A percentile compares a stretch with the other conserved stretches of the same genome.
These are phyloP conservation scores for Calliphora vicina DNA, from an alignment of 1,140 invertebrate genomes.

Conservation along the genomic window DNA sequence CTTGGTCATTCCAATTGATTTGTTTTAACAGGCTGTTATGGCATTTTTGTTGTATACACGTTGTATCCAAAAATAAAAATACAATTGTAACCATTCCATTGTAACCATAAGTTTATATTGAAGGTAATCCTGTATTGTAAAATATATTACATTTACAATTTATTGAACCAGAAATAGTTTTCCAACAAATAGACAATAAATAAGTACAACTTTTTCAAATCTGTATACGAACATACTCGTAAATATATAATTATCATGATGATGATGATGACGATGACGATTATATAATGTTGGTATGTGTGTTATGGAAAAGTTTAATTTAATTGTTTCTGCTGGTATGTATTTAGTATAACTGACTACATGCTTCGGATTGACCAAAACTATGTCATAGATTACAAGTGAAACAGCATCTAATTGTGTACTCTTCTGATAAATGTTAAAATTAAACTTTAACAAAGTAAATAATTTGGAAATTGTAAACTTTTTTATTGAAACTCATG, in stretches of 20 bases:
- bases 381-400: background rate
- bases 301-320: background rate
- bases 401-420: too few relatives aligned
- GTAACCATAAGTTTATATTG: background rate
- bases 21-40: background rate
- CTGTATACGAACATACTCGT: background rate
- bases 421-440: too few relatives aligned
- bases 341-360: too few relatives aligned
- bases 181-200: background rate
- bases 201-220: background rate
- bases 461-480: too few relatives aligned
- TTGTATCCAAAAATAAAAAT: background rate
- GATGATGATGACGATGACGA: too few relatives aligned
- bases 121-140: constrained; percentile 19
- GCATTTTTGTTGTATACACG: background rate
- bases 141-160: constrained; percentile 12
- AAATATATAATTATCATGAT: too few relatives aligned
- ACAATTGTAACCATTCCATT: background rate
- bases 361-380: background rate
- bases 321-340: background rate
- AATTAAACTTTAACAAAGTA: too few relatives aligned
- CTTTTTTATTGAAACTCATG: too few relatives aligned
- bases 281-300: background rate
- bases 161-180: constrained; percentile 21
- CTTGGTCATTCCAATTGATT: background rate